Conservation (phyloP, 2,113 vertebrate genomes). For the Ancistrus triradiatus region DNA sequence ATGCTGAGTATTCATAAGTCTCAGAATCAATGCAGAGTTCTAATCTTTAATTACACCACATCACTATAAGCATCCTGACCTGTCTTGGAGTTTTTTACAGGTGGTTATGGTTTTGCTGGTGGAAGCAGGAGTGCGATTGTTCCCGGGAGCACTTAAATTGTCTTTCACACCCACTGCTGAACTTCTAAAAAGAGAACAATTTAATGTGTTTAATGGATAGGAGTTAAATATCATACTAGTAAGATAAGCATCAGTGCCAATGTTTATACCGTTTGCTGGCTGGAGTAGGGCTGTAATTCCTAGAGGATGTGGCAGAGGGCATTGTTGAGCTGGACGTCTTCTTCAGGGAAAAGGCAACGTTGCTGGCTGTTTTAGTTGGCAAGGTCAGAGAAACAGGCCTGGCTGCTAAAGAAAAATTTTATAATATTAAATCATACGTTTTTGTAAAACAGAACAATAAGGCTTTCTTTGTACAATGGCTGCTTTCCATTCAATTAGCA, state of each 20-base stretch:
- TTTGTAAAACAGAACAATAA: neutral
- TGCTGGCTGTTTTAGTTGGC: conserved; percentile 50
- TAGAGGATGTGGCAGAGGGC: conserved; percentile 56
- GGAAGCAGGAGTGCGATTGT: conserved; percentile 42
- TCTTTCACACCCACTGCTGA: conserved; percentile 55
- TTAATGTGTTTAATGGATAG: neutral
- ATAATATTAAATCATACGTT: neutral
- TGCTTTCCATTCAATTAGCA: too few relatives aligned
- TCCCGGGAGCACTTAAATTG: conserved; percentile 44
- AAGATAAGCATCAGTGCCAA: neutral
- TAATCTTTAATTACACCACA: neutral
- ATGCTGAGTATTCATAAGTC: neutral
- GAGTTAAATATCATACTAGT: neutral
- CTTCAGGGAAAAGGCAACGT: conserved; percentile 47
- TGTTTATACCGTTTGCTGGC: conserved; percentile 41
- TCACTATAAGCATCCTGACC: conserved; percentile 45
- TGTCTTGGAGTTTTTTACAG: conserved; percentile 54
- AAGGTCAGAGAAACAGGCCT: conserved; percentile 60
- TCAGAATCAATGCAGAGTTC: neutral
- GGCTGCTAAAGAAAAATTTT: conserved; percentile 34
- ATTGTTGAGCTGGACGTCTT: conserved; percentile 62
- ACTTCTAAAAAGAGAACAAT: conserved; percentile 44
- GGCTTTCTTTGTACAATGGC: too few relatives aligned
- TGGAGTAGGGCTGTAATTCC: conserved; percentile 61
- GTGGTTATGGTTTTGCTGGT: conserved; percentile 45